A percentile compares a stretch with the other conserved stretches of the same genome.
Conservation (phyloP, 2,888 invertebrate species). For the Tipula vernalis region DNA sequence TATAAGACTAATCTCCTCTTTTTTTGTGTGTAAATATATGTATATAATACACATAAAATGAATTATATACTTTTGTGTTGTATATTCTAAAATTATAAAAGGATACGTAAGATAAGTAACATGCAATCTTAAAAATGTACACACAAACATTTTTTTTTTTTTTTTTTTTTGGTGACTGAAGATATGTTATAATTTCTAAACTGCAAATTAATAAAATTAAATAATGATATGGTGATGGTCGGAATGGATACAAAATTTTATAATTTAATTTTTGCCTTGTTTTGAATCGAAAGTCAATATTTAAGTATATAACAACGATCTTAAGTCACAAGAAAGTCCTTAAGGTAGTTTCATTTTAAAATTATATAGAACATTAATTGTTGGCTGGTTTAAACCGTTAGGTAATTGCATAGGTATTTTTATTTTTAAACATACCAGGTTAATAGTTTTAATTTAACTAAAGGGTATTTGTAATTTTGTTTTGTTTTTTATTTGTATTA, state of each 20-base stretch:
- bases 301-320: neutral
- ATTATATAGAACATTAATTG: neutral
- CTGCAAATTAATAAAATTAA: neutral
- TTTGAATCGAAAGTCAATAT: neutral
- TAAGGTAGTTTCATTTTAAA: neutral
- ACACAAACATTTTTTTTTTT: neutral
- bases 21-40: neutral
- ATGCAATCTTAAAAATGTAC: neutral
- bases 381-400: neutral
- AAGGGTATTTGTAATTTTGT: neutral
- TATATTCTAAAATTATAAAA: neutral
- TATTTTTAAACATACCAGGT: neutral
- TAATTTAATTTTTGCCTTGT: neutral
- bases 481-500: neutral
- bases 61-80: neutral
- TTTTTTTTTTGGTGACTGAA: neutral
- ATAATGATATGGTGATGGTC: neutral
- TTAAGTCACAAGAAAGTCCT: neutral
- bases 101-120: neutral
- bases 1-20: neutral
- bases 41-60: neutral
- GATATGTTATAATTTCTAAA: neutral
- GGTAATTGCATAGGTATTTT: neutral
- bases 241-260: neutral
- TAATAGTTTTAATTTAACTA: neutral